Evolutionary conservation across 2,113 vertebrate genomes (phyloP).

Genomic region (Amphiprion ocellaris): DNA sequence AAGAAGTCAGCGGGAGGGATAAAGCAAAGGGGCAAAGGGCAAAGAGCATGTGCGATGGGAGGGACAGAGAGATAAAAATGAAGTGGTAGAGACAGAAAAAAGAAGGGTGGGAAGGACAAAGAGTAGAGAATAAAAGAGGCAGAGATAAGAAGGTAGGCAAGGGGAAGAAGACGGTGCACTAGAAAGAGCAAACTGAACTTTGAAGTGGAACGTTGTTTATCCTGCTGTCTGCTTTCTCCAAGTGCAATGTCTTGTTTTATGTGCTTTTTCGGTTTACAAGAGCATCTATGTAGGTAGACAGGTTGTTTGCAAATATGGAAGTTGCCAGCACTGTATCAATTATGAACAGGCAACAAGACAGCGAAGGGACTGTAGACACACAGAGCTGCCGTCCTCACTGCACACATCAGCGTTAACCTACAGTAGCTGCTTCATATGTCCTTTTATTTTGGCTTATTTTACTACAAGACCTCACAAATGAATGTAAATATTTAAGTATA

Average conservation of each 20-base stretch:
- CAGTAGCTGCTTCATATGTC: constrained; percentile 11
- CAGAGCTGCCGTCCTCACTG: neutral
- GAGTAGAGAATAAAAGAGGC: constrained; percentile 15
- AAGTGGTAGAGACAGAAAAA: constrained; percentile 10
- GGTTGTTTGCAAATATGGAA: constrained; percentile 28
- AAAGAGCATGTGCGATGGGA: constrained; percentile 29
- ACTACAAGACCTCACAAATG: constrained; percentile 17
- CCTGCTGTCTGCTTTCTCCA: constrained; percentile 12
- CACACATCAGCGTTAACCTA: neutral
- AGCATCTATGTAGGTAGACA: constrained; percentile 7
- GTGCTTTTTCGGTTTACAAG: constrained; percentile 14
- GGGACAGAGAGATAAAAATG: constrained; percentile 26
- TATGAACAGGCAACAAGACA: constrained; percentile 45
- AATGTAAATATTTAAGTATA: constrained; percentile 31
- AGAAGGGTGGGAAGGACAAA: neutral
- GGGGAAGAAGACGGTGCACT: constrained; percentile 19
- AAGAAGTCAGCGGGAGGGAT: constrained; percentile 21
- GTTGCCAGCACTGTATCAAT: constrained; percentile 44
- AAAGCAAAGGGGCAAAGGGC: constrained; percentile 33
- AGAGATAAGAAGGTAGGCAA: constrained; percentile 28
- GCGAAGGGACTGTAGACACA: neutral
- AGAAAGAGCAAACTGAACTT: constrained; percentile 37
- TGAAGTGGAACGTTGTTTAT: constrained; percentile 52
- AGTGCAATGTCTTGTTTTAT: constrained; percentile 34
- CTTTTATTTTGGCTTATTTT: constrained; percentile 29